Base-by-base conservation (phyloP, 2,888 invertebrate species). In the Melanophora roralis region DNA sequence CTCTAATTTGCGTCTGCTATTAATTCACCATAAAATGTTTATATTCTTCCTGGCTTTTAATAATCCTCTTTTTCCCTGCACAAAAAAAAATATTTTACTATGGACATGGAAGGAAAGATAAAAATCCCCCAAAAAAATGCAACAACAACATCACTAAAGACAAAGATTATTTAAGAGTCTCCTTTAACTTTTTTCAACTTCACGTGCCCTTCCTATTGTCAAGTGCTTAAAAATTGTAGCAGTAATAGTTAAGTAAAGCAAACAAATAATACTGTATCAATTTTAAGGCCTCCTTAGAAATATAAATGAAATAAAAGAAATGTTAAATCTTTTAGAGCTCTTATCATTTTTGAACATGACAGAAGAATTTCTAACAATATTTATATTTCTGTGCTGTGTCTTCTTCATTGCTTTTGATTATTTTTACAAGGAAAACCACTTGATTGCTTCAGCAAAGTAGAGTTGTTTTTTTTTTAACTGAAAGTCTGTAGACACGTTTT, bases 331-430 rank as follows among this genome's bases (percentile, higher is more conserved):
- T 60, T 45, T 43, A 40, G 43, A 38, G 11, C 40, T 49, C 57
- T 76, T 67, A 67, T 72, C 60, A 23, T 72, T 47, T 60, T 19
- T n/a, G 19, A 73, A 51, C 55, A 62, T 78, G 73, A 57, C 62
- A 55, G 21, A 7, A 34, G 40, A 49, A 38, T 49, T 40, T 43
- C 47, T 9, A n/a, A 49, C n/a, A 55, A 67, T 57, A 67, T 40
- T 62, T 62, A 47, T 64, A 14, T 51, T 38, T 65, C 27, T 32
- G 23, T n/a, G n/a, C 27, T 27, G 6, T 6, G 27, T 27, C 6
- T 12, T 6, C 3, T 36, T 65, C 11, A n/a, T 23, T 49, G 14
- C 7, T n/a, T 3, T 38, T 12, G 6, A 27, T 51, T 51, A 27
- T 40, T 40, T 12, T 27, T 12, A 23, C 34, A 36, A 21, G 47